Evolutionary conservation across 2,113 vertebrate species (phyloP).

Genomic region (Butorides virescens): DNA sequence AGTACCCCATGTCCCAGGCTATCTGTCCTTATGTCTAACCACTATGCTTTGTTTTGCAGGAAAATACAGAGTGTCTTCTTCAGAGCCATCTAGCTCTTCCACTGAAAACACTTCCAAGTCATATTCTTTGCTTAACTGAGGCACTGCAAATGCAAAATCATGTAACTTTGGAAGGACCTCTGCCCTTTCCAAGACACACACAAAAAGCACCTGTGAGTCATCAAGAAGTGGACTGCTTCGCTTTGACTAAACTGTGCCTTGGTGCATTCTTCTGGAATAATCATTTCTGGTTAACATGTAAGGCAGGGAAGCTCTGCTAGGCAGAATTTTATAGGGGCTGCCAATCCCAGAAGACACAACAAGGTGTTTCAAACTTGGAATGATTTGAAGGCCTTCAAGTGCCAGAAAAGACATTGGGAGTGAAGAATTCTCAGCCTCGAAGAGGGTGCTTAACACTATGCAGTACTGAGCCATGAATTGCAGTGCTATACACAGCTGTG

Average conservation of each 20-base stretch:
- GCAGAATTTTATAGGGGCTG: not conserved
- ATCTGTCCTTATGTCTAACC: not conserved
- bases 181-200: not conserved
- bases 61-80: slow-evolving; percentile 75
- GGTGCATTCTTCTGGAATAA: not conserved
- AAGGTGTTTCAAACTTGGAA: not conserved
- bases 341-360: not conserved
- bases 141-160: not conserved
- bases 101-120: slow-evolving; percentile 72
- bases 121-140: slow-evolving; percentile 75
- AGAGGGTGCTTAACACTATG: not conserved
- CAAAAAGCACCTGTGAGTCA: not conserved
- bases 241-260: not conserved
- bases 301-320: not conserved
- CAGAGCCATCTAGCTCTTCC: slow-evolving; percentile 71
- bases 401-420: not conserved
- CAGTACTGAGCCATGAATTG: slow-evolving; percentile 28
- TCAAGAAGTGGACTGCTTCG: not conserved
- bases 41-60: slow-evolving; percentile 59
- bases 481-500: not conserved
- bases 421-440: not conserved
- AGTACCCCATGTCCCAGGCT: too few relatives aligned
- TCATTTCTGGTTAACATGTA: not conserved
- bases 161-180: not conserved
- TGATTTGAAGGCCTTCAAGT: not conserved